A percentile compares a stretch with the other conserved stretches of the same genome.
Evolutionary conservation across 1,140 invertebrate species (phyloP).

Genomic region (Agraylea sexmaculata): DNA sequence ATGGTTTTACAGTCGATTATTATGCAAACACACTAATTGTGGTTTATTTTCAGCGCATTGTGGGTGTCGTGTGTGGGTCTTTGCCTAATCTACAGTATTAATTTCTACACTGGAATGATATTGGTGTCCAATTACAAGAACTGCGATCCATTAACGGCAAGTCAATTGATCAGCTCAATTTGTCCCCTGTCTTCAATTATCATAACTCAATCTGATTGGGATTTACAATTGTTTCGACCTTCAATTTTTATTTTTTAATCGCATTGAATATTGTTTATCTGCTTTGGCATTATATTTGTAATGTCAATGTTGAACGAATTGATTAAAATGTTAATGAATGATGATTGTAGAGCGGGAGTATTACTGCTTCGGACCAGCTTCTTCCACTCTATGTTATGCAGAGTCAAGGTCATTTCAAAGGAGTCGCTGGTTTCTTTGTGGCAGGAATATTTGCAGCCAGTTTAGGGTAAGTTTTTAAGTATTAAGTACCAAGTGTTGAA

Average conservation of each 20-base stretch:
- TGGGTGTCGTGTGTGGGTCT: conserved; percentile 36
- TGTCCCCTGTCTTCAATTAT: too few relatives aligned
- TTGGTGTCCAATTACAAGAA: conserved; percentile 66
- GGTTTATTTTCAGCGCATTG: conserved; percentile 25
- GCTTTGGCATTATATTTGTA: too few relatives aligned
- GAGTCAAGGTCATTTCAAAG: conserved; percentile 53
- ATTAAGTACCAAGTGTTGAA: too few relatives aligned
- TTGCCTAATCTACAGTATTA: conserved; percentile 47
- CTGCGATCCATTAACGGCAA: conserved; percentile 65
- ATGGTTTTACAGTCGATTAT: too few relatives aligned
- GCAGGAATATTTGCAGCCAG: conserved; percentile 63
- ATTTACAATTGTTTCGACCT: too few relatives aligned
- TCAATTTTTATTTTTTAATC: too few relatives aligned
- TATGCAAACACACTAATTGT: background rate
- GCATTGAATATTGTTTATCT: too few relatives aligned
- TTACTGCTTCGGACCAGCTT: conserved; percentile 57
- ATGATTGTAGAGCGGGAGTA: conserved; percentile 36
- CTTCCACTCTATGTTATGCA: conserved; percentile 74
- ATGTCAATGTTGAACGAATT: too few relatives aligned
- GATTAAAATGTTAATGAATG: too few relatives aligned
- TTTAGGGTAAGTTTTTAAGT: conserved; percentile 45
- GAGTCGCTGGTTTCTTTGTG: conserved; percentile 79
- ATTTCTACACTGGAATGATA: conserved; percentile 75
- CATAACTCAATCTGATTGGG: too few relatives aligned
- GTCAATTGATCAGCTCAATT: too few relatives aligned